phyloP scores from a whole-genome alignment of 2,113 vertebrate species.

The Aviceda subcristata region DNA sequence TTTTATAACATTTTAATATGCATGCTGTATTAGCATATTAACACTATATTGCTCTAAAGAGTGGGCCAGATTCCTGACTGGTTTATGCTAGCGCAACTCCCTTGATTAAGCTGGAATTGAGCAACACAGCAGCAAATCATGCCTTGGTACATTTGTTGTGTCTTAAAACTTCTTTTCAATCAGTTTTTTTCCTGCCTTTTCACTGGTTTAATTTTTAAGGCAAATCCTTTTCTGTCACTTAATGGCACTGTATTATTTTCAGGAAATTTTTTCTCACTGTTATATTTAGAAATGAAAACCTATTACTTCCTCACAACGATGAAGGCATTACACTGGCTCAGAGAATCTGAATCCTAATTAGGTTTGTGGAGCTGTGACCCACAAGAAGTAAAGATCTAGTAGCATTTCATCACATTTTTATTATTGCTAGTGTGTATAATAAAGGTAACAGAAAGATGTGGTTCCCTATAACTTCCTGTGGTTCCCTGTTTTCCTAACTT shows the following conservation, averaged over 20 bases:
- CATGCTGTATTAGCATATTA: neutral
- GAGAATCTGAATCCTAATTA: neutral
- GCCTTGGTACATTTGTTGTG: neutral
- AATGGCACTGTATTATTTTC: neutral
- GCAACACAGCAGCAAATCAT: neutral
- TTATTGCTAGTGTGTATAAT: neutral
- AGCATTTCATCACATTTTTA: neutral
- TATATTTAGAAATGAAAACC: neutral
- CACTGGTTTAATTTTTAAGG: neutral
- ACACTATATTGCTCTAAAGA: neutral
- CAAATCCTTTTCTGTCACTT: neutral
- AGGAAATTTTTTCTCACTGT: neutral
- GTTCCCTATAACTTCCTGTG: neutral
- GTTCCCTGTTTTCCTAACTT: neutral
- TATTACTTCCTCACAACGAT: neutral
- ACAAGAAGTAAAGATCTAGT: neutral
- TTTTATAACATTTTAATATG: constrained; percentile 40
- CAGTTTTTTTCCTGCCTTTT: neutral
- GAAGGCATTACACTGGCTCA: neutral
- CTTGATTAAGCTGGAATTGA: neutral
- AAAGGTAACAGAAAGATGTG: neutral
- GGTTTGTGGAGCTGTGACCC: neutral
- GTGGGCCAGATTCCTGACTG: neutral
- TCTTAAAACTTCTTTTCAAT: neutral
- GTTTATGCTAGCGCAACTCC: neutral